These are phyloP conservation scores for Nilaparvata lugens DNA, from an alignment of 1,140 invertebrate genomes.

Conservation along the genomic window DNA sequence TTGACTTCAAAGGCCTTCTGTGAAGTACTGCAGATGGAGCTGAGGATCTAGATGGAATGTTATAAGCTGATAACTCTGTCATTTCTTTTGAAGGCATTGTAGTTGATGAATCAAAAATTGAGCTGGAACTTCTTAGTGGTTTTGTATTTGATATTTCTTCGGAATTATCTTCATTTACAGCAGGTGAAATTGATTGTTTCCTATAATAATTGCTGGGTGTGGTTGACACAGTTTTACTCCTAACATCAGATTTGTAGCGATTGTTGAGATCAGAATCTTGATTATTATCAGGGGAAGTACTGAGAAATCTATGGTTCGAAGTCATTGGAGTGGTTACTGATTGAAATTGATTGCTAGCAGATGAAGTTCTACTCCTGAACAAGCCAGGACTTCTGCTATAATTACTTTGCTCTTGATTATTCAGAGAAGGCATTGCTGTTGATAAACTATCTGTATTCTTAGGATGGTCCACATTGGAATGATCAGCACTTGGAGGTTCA, in stretches of 20 bases:
- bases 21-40: neutral
- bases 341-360: neutral
- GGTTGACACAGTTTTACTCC: neutral
- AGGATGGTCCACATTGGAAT: neutral
- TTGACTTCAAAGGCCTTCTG: constrained; percentile 8
- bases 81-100: neutral
- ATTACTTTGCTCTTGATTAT: neutral
- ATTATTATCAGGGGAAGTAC: neutral
- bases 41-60: neutral
- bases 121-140: too few relatives aligned
- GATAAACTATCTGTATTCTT: neutral
- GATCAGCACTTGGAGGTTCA: constrained; percentile 3
- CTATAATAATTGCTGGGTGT: neutral
- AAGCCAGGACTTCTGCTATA: neutral
- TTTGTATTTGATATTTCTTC: neutral
- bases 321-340: neutral
- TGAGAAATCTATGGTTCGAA: neutral
- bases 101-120: neutral
- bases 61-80: neutral
- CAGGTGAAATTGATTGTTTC: neutral
- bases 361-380: neutral
- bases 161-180: neutral
- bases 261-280: neutral
- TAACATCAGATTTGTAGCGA: neutral
- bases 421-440: neutral